These are phyloP conservation scores for Todiramphus chloris DNA, from an alignment of 2,113 vertebrate species.

Conservation along the genomic window DNA sequence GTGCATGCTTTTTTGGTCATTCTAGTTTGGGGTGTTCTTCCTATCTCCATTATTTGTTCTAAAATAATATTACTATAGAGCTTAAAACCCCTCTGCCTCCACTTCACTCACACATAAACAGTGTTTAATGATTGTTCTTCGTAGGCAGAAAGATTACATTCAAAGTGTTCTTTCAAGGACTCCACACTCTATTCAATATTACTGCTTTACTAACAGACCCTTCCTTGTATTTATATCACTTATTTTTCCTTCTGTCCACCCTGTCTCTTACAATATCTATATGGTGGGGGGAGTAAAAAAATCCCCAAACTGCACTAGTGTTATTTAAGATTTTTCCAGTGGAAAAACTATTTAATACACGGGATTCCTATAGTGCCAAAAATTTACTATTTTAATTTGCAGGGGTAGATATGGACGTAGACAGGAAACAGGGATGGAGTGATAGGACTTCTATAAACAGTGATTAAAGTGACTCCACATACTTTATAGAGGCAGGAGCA, in stretches of 20 bases:
- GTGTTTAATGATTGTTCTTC: neutral
- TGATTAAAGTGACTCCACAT: neutral
- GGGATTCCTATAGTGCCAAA: neutral
- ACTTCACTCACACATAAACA: neutral
- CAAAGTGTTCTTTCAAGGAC: neutral
- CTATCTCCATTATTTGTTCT: neutral
- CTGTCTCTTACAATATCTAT: neutral
- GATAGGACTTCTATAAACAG: slow-evolving; percentile 1
- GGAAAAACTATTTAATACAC: neutral
- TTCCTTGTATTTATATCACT: neutral
- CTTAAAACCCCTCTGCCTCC: neutral
- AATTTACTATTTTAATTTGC: neutral
- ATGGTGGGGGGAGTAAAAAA: neutral
- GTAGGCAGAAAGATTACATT: neutral
- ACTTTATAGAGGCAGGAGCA: neutral
- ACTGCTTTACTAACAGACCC: neutral
- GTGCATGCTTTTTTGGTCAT: neutral
- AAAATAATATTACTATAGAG: neutral
- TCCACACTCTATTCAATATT: neutral
- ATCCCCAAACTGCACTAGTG: neutral
- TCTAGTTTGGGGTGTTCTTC: neutral
- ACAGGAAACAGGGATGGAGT: slow-evolving; percentile 30
- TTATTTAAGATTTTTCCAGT: neutral
- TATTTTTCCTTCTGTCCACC: neutral
- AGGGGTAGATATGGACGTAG: neutral